A percentile compares a stretch with the other conserved stretches of the same genome.
phyloP scores from a whole-genome alignment of 2,888 invertebrate species.

The Cephus sareptanus region DNA sequence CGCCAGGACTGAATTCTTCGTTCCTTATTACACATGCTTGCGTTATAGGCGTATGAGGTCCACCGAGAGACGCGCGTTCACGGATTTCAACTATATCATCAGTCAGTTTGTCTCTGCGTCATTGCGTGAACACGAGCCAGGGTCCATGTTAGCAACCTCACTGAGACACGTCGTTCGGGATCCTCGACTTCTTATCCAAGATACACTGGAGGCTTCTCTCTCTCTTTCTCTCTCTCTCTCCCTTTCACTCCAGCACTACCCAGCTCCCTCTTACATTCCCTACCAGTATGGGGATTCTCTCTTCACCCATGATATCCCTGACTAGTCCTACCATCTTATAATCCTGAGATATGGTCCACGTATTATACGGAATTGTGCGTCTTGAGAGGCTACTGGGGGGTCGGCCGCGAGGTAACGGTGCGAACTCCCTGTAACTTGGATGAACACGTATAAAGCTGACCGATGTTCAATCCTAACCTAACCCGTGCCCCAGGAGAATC shows the following conservation, averaged over 20 bases:
- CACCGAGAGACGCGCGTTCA: not conserved
- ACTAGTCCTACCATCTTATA: slow-evolving; percentile 42
- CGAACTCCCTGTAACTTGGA: slow-evolving; percentile 48
- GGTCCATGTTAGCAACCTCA: slow-evolving; percentile 6
- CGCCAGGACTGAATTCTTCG: slow-evolving; percentile 44
- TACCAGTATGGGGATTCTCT: not conserved
- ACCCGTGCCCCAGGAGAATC: too few relatives aligned
- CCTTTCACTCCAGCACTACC: slow-evolving; percentile 8
- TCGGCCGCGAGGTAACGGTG: slow-evolving; percentile 41
- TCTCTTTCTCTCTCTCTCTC: slow-evolving; percentile 10
- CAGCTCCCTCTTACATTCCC: slow-evolving; percentile 4
- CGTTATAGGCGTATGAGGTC: slow-evolving; percentile 5
- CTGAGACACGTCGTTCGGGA: not conserved
- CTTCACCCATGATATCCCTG: slow-evolving; percentile 27
- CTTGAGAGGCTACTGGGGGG: slow-evolving; percentile 45
- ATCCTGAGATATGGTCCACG: slow-evolving; percentile 64
- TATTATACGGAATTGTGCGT: slow-evolving; percentile 60
- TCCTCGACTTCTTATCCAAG: not conserved
- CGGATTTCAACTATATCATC: slow-evolving; percentile 45
- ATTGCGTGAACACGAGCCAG: not conserved
- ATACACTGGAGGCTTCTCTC: not conserved
- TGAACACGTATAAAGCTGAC: slow-evolving; percentile 41
- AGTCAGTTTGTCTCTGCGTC: slow-evolving; percentile 12
- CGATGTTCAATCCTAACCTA: too few relatives aligned
- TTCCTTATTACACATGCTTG: slow-evolving; percentile 47